Percentiles rank a stretch among this genome's conserved stretches.
Evolutionary conservation across 2,113 vertebrate species (phyloP).

Genomic region (Oreotrochilus melanogaster): DNA sequence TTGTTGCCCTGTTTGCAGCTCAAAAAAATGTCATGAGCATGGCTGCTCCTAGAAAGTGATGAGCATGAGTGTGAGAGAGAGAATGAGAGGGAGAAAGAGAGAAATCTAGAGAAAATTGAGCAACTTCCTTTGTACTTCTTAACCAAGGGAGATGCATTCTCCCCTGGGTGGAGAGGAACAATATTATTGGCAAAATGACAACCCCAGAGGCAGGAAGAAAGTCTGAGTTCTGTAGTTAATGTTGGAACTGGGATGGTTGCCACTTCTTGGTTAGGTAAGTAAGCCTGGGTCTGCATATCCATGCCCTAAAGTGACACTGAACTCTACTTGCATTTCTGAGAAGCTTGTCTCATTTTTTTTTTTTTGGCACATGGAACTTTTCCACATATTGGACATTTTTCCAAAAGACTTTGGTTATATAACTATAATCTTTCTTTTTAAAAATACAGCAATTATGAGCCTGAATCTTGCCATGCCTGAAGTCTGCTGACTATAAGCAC

Average conservation of each 20-base stretch:
- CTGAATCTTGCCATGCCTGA: background rate
- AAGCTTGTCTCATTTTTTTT: background rate
- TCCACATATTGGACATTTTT: background rate
- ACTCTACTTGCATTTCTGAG: background rate
- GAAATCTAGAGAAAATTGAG: background rate
- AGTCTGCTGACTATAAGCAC: background rate
- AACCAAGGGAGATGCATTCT: background rate
- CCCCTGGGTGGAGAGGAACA: background rate
- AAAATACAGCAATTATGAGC: background rate
- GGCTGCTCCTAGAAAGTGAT: background rate
- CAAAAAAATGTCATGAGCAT: slow-evolving; percentile 8
- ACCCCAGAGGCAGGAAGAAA: background rate
- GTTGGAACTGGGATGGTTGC: background rate
- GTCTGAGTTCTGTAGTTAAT: background rate
- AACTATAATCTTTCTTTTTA: background rate
- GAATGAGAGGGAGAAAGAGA: background rate
- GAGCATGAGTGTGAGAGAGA: background rate
- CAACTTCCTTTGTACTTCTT: background rate
- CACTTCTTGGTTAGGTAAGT: background rate
- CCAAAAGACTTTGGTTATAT: background rate
- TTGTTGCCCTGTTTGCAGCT: background rate
- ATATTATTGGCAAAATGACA: background rate
- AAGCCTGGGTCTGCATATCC: background rate
- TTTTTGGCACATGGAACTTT: background rate
- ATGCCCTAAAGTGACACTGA: background rate